Percentiles rank a stretch among this genome's conserved stretches.
These are phyloP conservation scores for Notothenia rossii DNA, from an alignment of 2,113 vertebrate genomes.

Conservation along the genomic window DNA sequence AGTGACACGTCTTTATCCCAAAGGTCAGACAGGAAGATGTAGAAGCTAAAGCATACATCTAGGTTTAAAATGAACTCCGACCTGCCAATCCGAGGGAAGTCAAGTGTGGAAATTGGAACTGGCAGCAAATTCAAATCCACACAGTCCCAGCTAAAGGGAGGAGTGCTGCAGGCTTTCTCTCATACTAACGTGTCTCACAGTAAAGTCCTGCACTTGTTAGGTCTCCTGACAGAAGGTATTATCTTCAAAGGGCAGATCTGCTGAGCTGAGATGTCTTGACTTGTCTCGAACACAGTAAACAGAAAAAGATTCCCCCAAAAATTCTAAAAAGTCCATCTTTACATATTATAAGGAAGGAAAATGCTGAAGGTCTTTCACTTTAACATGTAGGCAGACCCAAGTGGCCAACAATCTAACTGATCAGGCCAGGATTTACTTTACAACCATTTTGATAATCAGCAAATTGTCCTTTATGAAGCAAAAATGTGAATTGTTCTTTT, in stretches of 20 bases:
- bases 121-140: conserved; percentile 73
- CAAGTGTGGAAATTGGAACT: conserved; percentile 70
- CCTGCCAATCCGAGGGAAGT: conserved; percentile 62
- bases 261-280: conserved; percentile 41
- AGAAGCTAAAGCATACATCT: conserved; percentile 32
- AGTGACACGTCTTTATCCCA: conserved; percentile 24
- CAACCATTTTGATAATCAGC: background rate
- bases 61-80: conserved; percentile 36
- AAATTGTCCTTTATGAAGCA: background rate
- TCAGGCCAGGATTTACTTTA: background rate
- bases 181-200: conserved; percentile 53
- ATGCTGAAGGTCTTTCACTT: background rate
- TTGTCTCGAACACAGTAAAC: conserved; percentile 38
- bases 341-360: background rate
- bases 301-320: background rate
- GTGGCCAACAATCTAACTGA: background rate
- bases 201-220: conserved; percentile 60
- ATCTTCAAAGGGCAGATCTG: conserved; percentile 66
- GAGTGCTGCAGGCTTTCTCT: conserved; percentile 59
- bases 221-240: conserved; percentile 72
- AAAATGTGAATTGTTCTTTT: background rate
- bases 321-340: background rate
- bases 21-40: conserved; percentile 28
- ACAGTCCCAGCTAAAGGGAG: conserved; percentile 61
- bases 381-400: background rate